These are phyloP conservation scores for Dicerorhinus sumatrensis DNA, from an alignment of 2,113 vertebrate genomes.

Conservation along the genomic window DNA sequence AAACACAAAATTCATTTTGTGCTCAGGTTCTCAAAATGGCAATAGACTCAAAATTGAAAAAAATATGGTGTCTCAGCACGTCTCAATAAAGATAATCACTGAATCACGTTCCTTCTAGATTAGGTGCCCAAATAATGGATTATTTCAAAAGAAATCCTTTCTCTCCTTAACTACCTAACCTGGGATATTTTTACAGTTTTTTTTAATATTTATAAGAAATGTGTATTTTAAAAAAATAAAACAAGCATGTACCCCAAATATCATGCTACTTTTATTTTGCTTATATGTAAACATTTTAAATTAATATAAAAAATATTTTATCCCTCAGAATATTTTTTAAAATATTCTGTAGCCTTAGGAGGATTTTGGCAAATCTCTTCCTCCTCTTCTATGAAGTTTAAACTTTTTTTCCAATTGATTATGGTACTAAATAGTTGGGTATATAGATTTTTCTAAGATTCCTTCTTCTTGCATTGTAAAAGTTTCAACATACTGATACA, in stretches of 20 bases:
- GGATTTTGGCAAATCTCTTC: neutral
- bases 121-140: neutral
- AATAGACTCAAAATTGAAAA: neutral
- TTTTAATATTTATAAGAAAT: neutral
- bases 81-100: neutral
- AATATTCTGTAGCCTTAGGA: neutral
- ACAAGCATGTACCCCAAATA: neutral
- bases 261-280: neutral
- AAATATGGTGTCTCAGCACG: neutral
- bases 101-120: neutral
- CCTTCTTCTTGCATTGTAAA: neutral
- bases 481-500: slow-evolving; percentile 41
- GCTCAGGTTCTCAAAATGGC: neutral
- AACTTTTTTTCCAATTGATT: neutral
- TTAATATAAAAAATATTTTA: neutral
- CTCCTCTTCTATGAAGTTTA: neutral
- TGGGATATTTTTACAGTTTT: neutral
- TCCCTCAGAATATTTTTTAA: neutral
- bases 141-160: neutral
- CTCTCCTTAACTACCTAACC: neutral
- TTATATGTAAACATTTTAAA: neutral
- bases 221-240: neutral
- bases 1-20: neutral
- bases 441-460: neutral
- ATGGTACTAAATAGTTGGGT: neutral